Evolutionary conservation across 2,797 vertebrate genomes (phyloP).

Genomic region (Scleropages formosus): DNA sequence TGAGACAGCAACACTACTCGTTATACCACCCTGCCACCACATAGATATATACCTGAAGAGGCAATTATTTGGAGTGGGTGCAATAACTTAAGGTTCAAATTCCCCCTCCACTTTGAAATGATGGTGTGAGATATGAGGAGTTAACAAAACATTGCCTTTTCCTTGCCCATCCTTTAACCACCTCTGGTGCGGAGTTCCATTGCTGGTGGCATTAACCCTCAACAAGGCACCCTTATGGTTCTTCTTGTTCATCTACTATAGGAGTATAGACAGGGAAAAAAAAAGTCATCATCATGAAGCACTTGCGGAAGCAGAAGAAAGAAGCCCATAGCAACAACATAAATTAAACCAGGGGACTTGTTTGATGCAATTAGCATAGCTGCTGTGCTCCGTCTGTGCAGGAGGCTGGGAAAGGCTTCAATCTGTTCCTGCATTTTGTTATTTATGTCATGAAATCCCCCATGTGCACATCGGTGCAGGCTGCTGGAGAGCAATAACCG

Average conservation of each 20-base stretch:
- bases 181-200: not conserved
- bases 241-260: not conserved
- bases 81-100: not conserved
- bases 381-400: conserved; percentile 42
- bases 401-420: conserved; percentile 45
- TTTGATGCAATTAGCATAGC: conserved; percentile 53
- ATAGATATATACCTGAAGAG: no score
- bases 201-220: not conserved
- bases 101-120: not conserved
- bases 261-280: conserved; percentile 37
- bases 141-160: not conserved
- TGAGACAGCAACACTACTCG: no score
- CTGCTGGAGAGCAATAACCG: conserved; percentile 50
- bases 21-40: no score
- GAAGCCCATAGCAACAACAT: conserved; percentile 37
- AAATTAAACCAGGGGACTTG: conserved; percentile 42
- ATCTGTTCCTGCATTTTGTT: conserved; percentile 51
- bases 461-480: conserved; percentile 36
- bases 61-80: not conserved
- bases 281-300: not conserved
- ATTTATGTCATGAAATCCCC: conserved; percentile 53
- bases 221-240: not conserved
- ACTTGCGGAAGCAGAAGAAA: conserved; percentile 35
- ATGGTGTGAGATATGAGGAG: not conserved
- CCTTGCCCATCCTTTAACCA: not conserved